Base-by-base conservation (phyloP, 2,113 vertebrate species). In the Upupa epops region DNA sequence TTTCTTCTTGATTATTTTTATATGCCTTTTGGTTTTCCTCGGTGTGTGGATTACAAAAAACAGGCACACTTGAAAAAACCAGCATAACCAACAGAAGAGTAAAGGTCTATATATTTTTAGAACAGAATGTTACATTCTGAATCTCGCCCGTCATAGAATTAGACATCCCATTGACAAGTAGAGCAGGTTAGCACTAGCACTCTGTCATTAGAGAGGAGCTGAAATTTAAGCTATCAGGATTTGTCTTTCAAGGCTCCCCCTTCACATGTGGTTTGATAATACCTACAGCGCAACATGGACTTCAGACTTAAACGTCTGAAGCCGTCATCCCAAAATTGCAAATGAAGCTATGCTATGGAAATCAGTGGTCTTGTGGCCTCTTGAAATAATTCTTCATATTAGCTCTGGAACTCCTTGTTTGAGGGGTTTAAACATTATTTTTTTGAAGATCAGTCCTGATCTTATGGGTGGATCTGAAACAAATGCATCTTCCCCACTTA, bases 81-180 rank as follows among this genome's bases (percentile, higher is more conserved):
- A 77, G 63, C 54, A 68, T 42, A 60, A 72, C 26, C 76, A 80
- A 40, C 34, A 80, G 68, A 92, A 79, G 73, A 90, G 45, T 65
- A 86, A 88, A 88, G 60, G 90, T 83, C 36, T 70, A 79, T 51
- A 58, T 86, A 69, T 83, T 86, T 94, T 92, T 91, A 55, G 72
- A 79, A 66, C 68, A 80, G 78, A 46, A 37, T 73, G 74, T 81
- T 74, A 37, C 56, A 42, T 90, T 93, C 61, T 88, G 54, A 69
- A 84, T 73, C 64, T 88, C 40, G 69, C 54, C 49, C 92, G 70
- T 88, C 83, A 84, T 21, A 68, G 65, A 90, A 71, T 68, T 56
- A 92, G 66, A 59, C 66, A 90, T 80, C 34, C 81, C 92, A 69
- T 11, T 64, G 88, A 94, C 78, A 73, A 49, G 70, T 21, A 61